Conservation (phyloP, 2,113 vertebrate genomes). For the Hemiscyllium ocellatum region DNA sequence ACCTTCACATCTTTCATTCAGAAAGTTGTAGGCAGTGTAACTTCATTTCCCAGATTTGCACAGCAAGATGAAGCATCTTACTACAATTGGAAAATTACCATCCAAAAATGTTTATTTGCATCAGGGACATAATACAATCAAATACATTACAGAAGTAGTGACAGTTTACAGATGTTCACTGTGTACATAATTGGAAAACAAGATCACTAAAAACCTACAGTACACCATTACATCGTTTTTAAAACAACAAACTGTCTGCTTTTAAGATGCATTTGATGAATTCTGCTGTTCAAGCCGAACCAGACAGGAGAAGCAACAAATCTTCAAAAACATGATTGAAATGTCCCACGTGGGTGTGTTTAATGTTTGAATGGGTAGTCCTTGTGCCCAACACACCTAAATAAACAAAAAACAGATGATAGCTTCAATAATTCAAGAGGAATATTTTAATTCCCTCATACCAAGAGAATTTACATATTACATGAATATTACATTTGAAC, state of each 20-base stretch:
- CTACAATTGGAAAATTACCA: background rate
- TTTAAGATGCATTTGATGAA: background rate
- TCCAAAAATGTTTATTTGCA: background rate
- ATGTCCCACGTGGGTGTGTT: background rate
- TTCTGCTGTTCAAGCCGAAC: background rate
- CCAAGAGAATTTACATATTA: background rate
- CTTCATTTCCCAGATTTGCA: background rate
- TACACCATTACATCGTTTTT: background rate
- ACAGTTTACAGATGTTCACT: background rate
- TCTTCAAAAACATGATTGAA: background rate
- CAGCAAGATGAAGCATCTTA: background rate
- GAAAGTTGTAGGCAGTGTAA: background rate
- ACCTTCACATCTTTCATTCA: background rate
- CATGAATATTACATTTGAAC: background rate
- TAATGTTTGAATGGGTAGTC: background rate
- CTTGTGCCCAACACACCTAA: slow-evolving; percentile 1
- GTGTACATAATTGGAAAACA: background rate
- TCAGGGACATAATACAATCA: background rate
- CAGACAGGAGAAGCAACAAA: background rate
- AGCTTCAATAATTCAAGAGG: background rate
- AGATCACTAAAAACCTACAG: background rate
- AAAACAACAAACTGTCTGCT: too few relatives aligned
- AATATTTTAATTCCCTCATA: background rate
- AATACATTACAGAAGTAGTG: background rate
- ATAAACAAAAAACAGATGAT: background rate